Base-by-base conservation (phyloP, 2,888 invertebrate genomes). In the Meteorus cinctellus region DNA sequence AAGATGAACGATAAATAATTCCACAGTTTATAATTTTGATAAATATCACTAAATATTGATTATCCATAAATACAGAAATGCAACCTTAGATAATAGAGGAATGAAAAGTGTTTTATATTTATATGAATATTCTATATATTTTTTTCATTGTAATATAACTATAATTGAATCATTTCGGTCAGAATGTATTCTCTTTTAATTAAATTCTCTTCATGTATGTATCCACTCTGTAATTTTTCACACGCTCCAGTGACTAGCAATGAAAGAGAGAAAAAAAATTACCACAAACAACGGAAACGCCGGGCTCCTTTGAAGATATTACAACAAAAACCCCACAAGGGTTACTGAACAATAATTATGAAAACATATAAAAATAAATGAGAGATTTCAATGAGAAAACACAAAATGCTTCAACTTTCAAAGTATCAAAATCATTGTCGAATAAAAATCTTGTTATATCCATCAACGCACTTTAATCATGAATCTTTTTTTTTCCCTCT, bases 1-100 rank as follows among this genome's bases (percentile, higher is more conserved):
- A 59, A 63, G 77, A 19, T 51, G 10, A 72, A 63, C 24, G 45
- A 72, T 31, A 45, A 63, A 48, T 31, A 55, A 74, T 19, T 59
- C 2, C 8, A 36, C 8, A 31, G 34, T 34, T 14, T 14, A 16
- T 27, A 62, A 16, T 27, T 27, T 24, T 60, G 10, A 62, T n/a
- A 6, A 16, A 12, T 29, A 29, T 4, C 29, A n/a, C 29, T 27
- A 5, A 62, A 12, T 10, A 62, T 27, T 12, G 0, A 29, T 24
- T 62, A 4, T 29, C 2, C 10, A 60, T 12, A n/a, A n/a, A 51
- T n/a, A 51, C 6, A 51, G 4, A 5, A 51, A 51, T 24, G 1
- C 24, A 24, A 24, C 24, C 24, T 24, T 24, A 24, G 24, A 24
- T 1, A 24, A 24, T 24, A 24, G 24, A 24, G 1, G 24, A 34